These are phyloP conservation scores for Nebria ingens DNA, from an alignment of 1,140 invertebrate genomes.

Conservation along the genomic window DNA sequence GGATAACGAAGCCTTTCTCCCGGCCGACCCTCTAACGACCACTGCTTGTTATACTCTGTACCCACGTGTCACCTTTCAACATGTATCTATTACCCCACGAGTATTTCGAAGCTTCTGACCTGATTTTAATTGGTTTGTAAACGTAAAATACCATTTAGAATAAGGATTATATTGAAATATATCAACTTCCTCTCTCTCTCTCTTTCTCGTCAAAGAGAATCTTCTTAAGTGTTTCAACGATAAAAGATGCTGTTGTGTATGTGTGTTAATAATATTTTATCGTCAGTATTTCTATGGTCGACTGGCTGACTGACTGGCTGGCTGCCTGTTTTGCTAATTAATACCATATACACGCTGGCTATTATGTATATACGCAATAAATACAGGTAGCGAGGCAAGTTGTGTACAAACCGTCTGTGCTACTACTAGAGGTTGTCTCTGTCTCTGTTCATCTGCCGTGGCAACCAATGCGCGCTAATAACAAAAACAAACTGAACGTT, in stretches of 20 bases:
- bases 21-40: not conserved
- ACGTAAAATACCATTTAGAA: too few species aligned
- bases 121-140: not conserved
- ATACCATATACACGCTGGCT: slow-evolving; percentile 18
- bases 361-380: slow-evolving; percentile 16
- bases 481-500: slow-evolving; percentile 10
- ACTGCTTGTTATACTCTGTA: not conserved
- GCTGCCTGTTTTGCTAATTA: slow-evolving; percentile 19
- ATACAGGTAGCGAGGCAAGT: slow-evolving; percentile 6
- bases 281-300: not conserved
- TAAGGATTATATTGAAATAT: too few species aligned
- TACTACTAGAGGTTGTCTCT: not conserved
- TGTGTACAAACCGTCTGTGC: not conserved
- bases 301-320: slow-evolving; percentile 11
- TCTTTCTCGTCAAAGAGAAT: too few species aligned
- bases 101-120: not conserved
- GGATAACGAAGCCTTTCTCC: slow-evolving; percentile 24
- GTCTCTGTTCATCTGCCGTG: not conserved
- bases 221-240: too few species aligned
- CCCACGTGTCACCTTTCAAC: not conserved
- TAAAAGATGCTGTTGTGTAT: too few species aligned
- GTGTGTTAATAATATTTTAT: too few species aligned
- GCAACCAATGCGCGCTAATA: not conserved
- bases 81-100: not conserved
- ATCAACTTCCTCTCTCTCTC: too few species aligned